These are phyloP conservation scores for cat (Felis catus) DNA, from an alignment of 2,113 vertebrate genomes.

Conservation along the genomic window DNA sequence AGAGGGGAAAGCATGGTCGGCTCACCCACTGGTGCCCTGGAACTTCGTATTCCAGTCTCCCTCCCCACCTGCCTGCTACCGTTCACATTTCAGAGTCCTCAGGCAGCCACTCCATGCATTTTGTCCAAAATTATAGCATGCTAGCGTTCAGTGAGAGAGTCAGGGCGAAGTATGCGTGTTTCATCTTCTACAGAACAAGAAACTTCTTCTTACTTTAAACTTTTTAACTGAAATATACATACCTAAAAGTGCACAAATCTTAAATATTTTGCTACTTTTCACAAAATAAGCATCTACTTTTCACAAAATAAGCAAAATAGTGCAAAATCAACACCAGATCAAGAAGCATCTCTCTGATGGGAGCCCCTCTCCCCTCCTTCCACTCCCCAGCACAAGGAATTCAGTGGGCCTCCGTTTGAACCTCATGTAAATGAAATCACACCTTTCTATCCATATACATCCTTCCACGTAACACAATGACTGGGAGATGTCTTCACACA, in stretches of 20 bases:
- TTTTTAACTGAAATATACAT: background rate
- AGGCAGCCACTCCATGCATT: fast-evolving
- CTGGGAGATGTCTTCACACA: background rate
- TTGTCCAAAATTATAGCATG: background rate
- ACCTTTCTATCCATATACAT: background rate
- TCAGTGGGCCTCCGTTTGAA: background rate
- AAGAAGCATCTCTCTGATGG: background rate
- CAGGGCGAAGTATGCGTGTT: no score
- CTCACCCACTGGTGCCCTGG: background rate
- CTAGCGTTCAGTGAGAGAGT: no score
- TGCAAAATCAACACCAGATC: background rate
- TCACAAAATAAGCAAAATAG: background rate
- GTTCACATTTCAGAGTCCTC: no score
- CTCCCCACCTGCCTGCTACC: background rate
- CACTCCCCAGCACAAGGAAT: no score
- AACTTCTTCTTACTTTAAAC: background rate
- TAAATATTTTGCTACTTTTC: background rate
- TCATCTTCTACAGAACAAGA: background rate
- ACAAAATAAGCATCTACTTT: background rate
- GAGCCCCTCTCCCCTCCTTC: no score
- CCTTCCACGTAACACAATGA: no score
- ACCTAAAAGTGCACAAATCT: background rate
- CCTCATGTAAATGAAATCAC: background rate
- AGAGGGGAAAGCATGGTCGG: background rate
- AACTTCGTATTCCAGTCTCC: no score